A percentile compares a stretch with the other conserved stretches of the same genome.
Conservation (phyloP, 23 tunicate genomes). For the Corella eumyota region DNA sequence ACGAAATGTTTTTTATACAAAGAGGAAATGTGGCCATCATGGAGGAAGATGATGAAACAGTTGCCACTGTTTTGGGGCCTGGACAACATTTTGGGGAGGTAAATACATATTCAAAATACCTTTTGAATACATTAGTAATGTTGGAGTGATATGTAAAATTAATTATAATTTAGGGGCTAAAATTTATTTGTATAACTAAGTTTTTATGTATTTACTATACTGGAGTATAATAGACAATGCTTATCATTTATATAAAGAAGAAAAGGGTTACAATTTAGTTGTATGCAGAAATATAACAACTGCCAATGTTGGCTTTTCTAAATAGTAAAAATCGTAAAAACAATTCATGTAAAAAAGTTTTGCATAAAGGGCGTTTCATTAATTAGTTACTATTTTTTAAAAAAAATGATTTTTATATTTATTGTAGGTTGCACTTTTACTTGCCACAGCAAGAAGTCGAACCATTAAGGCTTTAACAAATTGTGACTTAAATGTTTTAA, state of each 20-base stretch:
- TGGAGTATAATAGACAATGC: too few species aligned
- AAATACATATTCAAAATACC: background rate
- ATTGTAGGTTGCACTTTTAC: conserved; percentile 54
- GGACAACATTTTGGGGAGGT: conserved; percentile 92
- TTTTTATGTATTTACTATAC: too few species aligned
- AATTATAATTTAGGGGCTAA: background rate
- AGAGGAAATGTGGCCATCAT: conserved; percentile 74
- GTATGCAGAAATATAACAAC: too few species aligned
- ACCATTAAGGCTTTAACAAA: conserved; percentile 71
- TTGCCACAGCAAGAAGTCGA: conserved; percentile 42
- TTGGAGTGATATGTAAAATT: background rate
- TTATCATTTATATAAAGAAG: too few species aligned
- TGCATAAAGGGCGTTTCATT: too few species aligned
- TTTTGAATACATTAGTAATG: background rate
- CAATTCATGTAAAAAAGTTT: too few species aligned
- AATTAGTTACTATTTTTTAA: background rate
- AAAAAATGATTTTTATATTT: too few species aligned
- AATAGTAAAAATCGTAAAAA: too few species aligned
- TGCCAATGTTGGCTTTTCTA: too few species aligned
- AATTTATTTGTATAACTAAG: background rate
- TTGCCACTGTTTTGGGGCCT: conserved; percentile 46
- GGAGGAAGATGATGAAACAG: conserved; percentile 64
- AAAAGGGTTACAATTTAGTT: too few species aligned
- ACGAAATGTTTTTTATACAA: conserved; percentile 87
- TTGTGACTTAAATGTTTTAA: conserved; percentile 63